A percentile compares a stretch with the other conserved stretches of the same genome.
Evolutionary conservation across 2,888 invertebrate genomes (phyloP).

Genomic region (Aleiodes testaceus): DNA sequence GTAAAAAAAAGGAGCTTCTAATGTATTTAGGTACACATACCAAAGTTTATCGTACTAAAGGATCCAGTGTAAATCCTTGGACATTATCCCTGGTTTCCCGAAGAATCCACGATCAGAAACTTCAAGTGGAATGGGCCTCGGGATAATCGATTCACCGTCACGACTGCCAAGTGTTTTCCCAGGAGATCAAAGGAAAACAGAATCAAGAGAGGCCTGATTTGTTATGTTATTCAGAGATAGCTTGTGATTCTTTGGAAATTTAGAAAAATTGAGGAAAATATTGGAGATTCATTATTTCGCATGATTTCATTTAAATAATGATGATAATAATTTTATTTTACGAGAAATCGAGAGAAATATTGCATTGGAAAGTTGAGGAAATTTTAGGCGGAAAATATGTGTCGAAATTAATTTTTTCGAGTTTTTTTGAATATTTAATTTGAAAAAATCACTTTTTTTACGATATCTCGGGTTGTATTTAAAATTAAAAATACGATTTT

Average conservation of each 20-base stretch:
- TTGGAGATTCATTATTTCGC: no score
- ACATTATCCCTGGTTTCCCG: slow-evolving; percentile 22
- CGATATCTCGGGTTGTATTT: no score
- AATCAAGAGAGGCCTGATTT: slow-evolving; percentile 17
- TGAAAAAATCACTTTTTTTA: no score
- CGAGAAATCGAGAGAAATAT: no score
- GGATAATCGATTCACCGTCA: slow-evolving; percentile 46
- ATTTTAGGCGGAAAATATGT: no score
- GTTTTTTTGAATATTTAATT: no score
- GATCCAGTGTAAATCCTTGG: slow-evolving; percentile 12
- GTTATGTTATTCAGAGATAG: slow-evolving; percentile 28
- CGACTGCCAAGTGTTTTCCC: slow-evolving; percentile 26
- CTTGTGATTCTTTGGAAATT: background rate
- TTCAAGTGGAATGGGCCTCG: slow-evolving; percentile 46
- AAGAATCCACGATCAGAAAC: slow-evolving; percentile 41
- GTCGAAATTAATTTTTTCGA: no score
- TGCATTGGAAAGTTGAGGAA: no score
- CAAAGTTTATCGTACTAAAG: slow-evolving; percentile 5
- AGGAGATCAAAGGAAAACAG: slow-evolving; percentile 33
- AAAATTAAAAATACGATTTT: no score
- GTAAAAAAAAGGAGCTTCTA: slow-evolving; percentile 19
- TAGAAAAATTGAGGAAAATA: background rate
- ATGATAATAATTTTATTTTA: no score
- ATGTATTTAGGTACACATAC: slow-evolving; percentile 40
- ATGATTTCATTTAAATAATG: no score